Evolutionary conservation across 1,140 invertebrate genomes (phyloP).

Genomic region (Telenomus remus): DNA sequence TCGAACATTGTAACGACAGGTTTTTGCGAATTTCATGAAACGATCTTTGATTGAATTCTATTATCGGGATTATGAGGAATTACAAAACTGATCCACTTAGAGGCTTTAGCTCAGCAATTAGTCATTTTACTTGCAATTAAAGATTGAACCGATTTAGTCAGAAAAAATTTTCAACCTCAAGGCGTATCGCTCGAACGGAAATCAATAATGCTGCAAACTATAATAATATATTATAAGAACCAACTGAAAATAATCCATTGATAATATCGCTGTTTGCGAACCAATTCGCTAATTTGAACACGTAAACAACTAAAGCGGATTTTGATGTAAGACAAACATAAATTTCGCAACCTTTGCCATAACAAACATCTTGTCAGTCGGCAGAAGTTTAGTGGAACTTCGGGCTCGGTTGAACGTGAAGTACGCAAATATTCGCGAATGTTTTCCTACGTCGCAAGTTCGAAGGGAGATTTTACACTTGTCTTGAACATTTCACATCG

Average conservation of each 20-base stretch:
- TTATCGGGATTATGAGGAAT: constrained; percentile 36
- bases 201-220: too few relatives aligned
- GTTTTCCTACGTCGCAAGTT: constrained; percentile 44
- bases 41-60: constrained; percentile 35
- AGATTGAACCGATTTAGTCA: constrained; percentile 35
- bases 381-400: constrained; percentile 42
- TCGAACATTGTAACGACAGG: constrained; percentile 21
- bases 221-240: too few relatives aligned
- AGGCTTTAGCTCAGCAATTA: constrained; percentile 39
- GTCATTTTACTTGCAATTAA: constrained; percentile 33
- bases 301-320: constrained; percentile 45
- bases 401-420: constrained; percentile 33
- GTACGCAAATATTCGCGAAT: constrained; percentile 47
- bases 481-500: constrained; percentile 4
- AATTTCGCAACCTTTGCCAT: constrained; percentile 45
- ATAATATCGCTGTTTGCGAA: constrained; percentile 40
- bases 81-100: constrained; percentile 42
- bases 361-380: constrained; percentile 44
- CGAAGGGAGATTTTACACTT: constrained; percentile 7
- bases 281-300: constrained; percentile 27
- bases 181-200: too few relatives aligned
- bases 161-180: background rate
- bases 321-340: constrained; percentile 54
- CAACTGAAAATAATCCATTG: constrained; percentile 41
- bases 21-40: constrained; percentile 28